Conservation (phyloP, 2,888 invertebrate species). For the Halocaridina rubra region DNA sequence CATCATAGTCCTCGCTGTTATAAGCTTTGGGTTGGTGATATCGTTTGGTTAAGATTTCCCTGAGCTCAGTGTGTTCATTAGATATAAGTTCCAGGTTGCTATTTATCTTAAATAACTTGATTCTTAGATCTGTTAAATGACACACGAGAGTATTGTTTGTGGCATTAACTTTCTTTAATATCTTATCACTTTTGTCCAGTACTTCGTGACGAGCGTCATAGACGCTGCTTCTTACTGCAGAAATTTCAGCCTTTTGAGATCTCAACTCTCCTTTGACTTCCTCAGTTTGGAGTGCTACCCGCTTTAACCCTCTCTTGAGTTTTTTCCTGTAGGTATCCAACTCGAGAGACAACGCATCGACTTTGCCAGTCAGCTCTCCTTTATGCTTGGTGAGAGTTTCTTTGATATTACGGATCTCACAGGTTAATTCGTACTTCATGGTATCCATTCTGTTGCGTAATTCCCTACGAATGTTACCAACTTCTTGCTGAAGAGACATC, state of each 20-base stretch:
- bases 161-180: conserved; percentile 44
- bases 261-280: conserved; percentile 57
- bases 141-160: conserved; percentile 57
- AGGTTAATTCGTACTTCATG: conserved; percentile 60
- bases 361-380: conserved; percentile 32
- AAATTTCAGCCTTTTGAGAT: conserved; percentile 62
- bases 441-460: conserved; percentile 54
- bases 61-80: conserved; percentile 51
- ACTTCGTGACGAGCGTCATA: conserved; percentile 57
- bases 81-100: conserved; percentile 59
- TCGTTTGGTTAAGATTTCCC: conserved; percentile 12
- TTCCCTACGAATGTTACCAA: conserved; percentile 55
- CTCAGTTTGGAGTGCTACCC: conserved; percentile 53
- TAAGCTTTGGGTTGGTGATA: conserved; percentile 12
- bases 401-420: conserved; percentile 58
- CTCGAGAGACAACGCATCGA: conserved; percentile 24
- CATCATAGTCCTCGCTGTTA: conserved; percentile 29
- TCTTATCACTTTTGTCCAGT: conserved; percentile 50
- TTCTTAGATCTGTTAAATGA: conserved; percentile 54
- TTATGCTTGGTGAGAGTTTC: conserved; percentile 50
- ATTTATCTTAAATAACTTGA: conserved; percentile 58
- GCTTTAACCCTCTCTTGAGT: conserved; percentile 47
- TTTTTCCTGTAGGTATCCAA: conserved; percentile 48
- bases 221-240: conserved; percentile 58
- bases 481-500: conserved; percentile 47